A percentile compares a stretch with the other conserved stretches of the same genome.
Conservation (phyloP, 2,797 vertebrate species). For the Craterocephalus amniculus region DNA sequence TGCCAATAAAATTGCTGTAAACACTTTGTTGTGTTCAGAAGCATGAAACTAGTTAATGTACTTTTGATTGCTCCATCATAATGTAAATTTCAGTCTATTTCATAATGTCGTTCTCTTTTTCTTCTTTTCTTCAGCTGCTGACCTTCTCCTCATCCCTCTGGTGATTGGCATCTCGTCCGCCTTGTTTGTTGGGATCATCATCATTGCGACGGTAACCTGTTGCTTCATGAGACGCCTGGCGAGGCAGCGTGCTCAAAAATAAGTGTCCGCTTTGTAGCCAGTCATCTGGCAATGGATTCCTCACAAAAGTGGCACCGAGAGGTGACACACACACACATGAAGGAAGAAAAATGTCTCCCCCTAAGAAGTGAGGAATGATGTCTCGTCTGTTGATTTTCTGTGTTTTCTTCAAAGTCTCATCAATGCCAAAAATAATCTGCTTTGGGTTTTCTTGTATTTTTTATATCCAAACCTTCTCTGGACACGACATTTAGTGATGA, state of each 20-base stretch:
- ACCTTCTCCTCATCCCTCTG: constrained; percentile 89
- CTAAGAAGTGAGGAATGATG: constrained; percentile 17
- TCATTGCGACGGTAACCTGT: constrained; percentile 89
- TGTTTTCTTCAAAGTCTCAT: constrained; percentile 44
- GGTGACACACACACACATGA: background rate
- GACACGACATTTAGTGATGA: constrained; percentile 22
- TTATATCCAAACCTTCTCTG: constrained; percentile 45
- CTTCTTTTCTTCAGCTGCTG: constrained; percentile 77
- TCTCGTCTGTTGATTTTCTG: constrained; percentile 29
- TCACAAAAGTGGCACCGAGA: constrained; percentile 2
- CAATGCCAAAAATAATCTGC: constrained; percentile 63
- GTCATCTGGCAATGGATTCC: constrained; percentile 16
- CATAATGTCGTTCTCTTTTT: background rate
- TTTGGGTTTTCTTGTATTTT: constrained; percentile 64
- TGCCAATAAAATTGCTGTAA: too few species aligned
- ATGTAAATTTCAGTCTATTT: background rate
- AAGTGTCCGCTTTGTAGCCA: constrained; percentile 2
- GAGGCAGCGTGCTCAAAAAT: constrained; percentile 77
- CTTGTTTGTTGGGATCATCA: constrained; percentile 85
- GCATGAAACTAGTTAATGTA: background rate
- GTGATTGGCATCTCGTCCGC: constrained; percentile 87
- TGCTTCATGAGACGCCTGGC: constrained; percentile 90
- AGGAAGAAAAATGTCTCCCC: background rate
- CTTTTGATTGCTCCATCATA: background rate
- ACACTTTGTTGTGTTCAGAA: background rate